Evolutionary conservation across 35 echinoderm and acorn worm species (phyloP).

Genomic region (Nesometra sesokonis): DNA sequence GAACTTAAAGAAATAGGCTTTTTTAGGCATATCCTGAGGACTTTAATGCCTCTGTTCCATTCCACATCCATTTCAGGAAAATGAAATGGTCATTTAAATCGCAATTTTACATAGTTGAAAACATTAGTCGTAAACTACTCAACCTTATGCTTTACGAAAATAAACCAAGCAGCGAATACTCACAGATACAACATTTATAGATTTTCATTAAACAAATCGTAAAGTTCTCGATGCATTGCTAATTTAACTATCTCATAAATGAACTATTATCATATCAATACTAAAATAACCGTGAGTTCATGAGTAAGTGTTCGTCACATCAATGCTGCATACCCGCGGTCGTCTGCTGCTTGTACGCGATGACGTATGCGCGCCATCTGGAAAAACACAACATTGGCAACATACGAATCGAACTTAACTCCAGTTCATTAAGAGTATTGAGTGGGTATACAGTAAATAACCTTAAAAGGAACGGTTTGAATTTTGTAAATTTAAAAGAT

Average conservation of each 20-base stretch:
- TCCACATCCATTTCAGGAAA: not conserved
- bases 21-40: no score
- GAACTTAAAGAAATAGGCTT: no score
- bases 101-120: not conserved
- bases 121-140: not conserved
- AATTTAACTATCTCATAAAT: not conserved
- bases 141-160: not conserved
- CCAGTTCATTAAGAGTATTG: not conserved
- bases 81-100: not conserved
- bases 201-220: not conserved
- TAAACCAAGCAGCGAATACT: not conserved
- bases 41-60: not conserved
- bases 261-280: not conserved
- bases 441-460: not conserved
- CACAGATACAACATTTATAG: not conserved
- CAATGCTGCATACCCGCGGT: not conserved
- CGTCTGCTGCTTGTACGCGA: not conserved
- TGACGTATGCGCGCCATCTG: not conserved
- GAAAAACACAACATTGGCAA: not conserved
- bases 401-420: not conserved
- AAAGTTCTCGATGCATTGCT: not conserved
- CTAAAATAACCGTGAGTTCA: not conserved
- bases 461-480: no score
- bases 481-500: no score
- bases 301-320: not conserved